Conservation (phyloP, 2,113 vertebrate species). For the Chunga burmeisteri region DNA sequence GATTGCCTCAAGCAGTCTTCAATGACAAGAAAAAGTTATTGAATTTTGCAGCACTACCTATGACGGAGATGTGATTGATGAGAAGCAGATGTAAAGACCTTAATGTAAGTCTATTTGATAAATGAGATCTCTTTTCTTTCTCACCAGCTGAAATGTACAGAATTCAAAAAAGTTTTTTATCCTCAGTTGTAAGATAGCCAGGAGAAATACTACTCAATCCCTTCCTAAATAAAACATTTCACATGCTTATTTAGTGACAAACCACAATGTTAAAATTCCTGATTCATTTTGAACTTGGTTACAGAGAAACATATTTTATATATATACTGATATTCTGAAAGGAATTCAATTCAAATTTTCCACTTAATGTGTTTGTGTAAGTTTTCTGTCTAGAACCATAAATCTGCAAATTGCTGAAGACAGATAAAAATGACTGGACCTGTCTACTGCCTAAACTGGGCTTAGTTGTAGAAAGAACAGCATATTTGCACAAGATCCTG, state of each 20-base stretch:
- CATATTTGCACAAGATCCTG: neutral
- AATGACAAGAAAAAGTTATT: neutral
- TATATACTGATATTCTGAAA: neutral
- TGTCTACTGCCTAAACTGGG: neutral
- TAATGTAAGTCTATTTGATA: slow-evolving; percentile 6
- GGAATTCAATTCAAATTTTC: neutral
- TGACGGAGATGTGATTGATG: neutral
- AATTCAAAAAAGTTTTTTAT: neutral
- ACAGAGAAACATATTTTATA: neutral
- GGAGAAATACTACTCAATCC: neutral
- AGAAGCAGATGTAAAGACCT: slow-evolving; percentile 8
- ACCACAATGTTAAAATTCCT: neutral
- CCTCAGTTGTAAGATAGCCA: neutral
- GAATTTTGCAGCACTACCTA: neutral
- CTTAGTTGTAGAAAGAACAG: neutral
- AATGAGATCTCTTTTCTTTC: neutral
- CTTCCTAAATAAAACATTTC: neutral
- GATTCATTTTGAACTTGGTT: neutral
- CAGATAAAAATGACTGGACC: neutral
- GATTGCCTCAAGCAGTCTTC: neutral
- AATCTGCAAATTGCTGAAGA: neutral
- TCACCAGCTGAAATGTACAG: neutral
- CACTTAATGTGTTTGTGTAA: neutral
- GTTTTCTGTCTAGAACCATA: neutral
- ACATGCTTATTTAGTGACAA: neutral